These are phyloP conservation scores for Caradrina clavipalpis DNA, from an alignment of 2,888 invertebrate species.

Conservation along the genomic window DNA sequence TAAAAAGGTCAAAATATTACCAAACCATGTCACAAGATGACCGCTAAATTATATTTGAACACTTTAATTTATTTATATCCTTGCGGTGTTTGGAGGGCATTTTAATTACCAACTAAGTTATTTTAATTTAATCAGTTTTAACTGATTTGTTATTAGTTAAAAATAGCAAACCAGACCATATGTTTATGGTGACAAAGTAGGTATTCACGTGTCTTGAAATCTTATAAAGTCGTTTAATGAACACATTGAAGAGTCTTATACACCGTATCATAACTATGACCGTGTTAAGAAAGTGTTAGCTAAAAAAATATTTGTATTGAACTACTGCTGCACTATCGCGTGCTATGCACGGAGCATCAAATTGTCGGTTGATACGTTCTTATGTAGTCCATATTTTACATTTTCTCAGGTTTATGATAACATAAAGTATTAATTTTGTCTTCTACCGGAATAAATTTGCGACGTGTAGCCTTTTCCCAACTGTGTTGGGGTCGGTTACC, in stretches of 20 bases:
- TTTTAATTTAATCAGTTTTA: constrained; percentile 7
- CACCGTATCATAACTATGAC: no score
- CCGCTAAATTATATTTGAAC: constrained; percentile 45
- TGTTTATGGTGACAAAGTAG: background rate
- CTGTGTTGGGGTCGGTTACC: no score
- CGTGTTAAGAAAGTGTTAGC: no score
- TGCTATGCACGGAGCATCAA: no score
- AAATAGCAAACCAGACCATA: constrained; percentile 5
- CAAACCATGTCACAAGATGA: constrained; percentile 43
- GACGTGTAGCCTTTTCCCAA: no score
- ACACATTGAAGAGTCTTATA: background rate
- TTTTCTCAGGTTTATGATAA: no score
- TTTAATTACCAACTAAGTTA: constrained; percentile 11
- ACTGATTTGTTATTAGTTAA: constrained; percentile 15
- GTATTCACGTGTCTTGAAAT: constrained; percentile 9
- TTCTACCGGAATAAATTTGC: no score
- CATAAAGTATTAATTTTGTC: no score
- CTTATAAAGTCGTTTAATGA: constrained; percentile 12
- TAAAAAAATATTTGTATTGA: no score
- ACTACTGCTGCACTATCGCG: no score
- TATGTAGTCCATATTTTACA: no score
- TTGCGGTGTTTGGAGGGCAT: constrained; percentile 45
- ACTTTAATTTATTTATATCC: constrained; percentile 27
- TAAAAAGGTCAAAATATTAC: constrained; percentile 47
- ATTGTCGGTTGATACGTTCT: no score